Conservation (phyloP, 2,888 invertebrate genomes). For the Phalangium opilio region DNA sequence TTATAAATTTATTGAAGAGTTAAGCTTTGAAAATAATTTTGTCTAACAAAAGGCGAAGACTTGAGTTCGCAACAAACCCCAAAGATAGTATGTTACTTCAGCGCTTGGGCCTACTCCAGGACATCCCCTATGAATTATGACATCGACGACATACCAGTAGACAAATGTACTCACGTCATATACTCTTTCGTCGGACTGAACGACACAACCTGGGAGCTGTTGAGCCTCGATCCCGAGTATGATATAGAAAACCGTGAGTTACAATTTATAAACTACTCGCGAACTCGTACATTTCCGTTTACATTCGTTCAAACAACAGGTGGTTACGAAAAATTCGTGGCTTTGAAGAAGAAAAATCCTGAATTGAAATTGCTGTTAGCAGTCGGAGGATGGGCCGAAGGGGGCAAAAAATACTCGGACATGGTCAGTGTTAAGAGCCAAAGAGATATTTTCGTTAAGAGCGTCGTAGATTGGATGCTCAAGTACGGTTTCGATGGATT, state of each 20-base stretch:
- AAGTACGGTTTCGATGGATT: constrained; percentile 30
- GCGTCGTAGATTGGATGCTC: constrained; percentile 26
- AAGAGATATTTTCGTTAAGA: constrained; percentile 41
- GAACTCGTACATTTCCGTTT: too few relatives aligned
- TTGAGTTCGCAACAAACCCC: not conserved
- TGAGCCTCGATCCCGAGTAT: constrained; percentile 35
- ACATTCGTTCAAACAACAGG: constrained; percentile 22
- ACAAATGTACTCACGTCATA: constrained; percentile 16
- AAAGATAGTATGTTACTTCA: constrained; percentile 17
- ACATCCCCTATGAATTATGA: constrained; percentile 11
- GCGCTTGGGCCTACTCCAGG: constrained; percentile 15
- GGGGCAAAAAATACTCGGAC: constrained; percentile 18
- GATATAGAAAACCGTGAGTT: constrained; percentile 30
- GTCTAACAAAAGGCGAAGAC: too few relatives aligned
- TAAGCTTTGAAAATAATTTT: too few relatives aligned
- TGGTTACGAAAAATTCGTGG: constrained; percentile 26
- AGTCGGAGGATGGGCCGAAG: constrained; percentile 20
- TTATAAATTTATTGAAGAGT: too few relatives aligned
- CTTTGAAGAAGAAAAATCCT: constrained; percentile 25
- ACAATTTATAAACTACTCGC: not conserved
- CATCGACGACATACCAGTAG: constrained; percentile 15
- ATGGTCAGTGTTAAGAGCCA: constrained; percentile 24
- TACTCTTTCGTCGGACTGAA: constrained; percentile 17
- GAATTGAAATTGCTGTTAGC: constrained; percentile 18
- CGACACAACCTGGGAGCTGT: constrained; percentile 14